Conservation (phyloP, 2,113 vertebrate species). For the Rousettus leschenaultii region DNA sequence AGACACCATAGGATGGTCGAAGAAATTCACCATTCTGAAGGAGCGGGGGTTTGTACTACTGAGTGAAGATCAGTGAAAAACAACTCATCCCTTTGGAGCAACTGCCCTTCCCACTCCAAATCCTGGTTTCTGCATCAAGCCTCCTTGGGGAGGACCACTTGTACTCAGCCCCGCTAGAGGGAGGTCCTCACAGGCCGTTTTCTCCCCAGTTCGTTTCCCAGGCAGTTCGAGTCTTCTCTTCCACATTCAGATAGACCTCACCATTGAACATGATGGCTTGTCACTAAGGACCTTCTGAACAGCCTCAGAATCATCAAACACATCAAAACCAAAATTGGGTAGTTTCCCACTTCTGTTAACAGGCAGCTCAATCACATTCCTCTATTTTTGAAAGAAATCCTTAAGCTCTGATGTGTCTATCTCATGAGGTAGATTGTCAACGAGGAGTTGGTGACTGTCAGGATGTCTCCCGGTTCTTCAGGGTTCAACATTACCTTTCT, state of each 20-base stretch:
- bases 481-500: constrained; percentile 90
- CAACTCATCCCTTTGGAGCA: constrained; percentile 91
- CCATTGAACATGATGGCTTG: constrained; percentile 94
- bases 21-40: constrained; percentile 84
- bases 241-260: constrained; percentile 95
- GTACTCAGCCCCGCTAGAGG: constrained; percentile 90
- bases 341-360: constrained; percentile 99
- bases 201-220: constrained; percentile 94
- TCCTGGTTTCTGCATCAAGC: constrained; percentile 95
- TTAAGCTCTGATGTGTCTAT: constrained; percentile 96
- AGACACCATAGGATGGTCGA: constrained; percentile 83
- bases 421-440: constrained; percentile 96
- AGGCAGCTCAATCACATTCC: constrained; percentile 94
- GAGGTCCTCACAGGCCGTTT: constrained; percentile 90
- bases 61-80: constrained; percentile 45
- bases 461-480: constrained; percentile 91
- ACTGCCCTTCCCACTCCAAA: constrained; percentile 93
- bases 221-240: constrained; percentile 96
- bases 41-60: constrained; percentile 78
- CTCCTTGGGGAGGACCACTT: constrained; percentile 90
- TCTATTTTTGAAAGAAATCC: constrained; percentile 92
- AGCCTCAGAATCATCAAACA: constrained; percentile 97
- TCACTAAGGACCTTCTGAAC: constrained; percentile 97
- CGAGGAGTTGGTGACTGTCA: constrained; percentile 97
- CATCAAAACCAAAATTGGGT: constrained; percentile 98